Conservation (phyloP, 2,888 invertebrate species). For the Platycheirus albimanus region DNA sequence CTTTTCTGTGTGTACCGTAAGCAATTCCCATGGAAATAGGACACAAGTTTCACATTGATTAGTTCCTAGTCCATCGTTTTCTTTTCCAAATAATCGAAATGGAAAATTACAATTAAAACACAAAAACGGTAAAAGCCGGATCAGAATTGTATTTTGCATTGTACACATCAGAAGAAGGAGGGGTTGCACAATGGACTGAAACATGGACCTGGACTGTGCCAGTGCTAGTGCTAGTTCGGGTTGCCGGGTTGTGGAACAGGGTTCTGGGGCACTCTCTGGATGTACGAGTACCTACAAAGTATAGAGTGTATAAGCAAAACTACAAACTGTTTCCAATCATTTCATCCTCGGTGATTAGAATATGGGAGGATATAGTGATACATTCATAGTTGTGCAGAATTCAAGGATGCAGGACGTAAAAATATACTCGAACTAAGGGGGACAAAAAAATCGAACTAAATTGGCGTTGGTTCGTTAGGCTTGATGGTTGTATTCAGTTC, state of each 20-base stretch:
- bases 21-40: slow-evolving; percentile 68
- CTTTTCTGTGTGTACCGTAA: slow-evolving; percentile 61
- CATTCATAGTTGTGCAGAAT: too few species aligned
- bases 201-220: too few species aligned
- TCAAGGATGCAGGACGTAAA: slow-evolving; percentile 47
- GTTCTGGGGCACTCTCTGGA: background rate
- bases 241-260: too few species aligned
- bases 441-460: slow-evolving; percentile 16
- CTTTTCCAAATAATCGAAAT: slow-evolving; percentile 73
- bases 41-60: slow-evolving; percentile 68
- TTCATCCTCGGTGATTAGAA: slow-evolving; percentile 72
- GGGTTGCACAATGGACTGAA: background rate
- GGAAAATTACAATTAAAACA: slow-evolving; percentile 73
- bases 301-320: slow-evolving; percentile 52
- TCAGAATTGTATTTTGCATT: background rate
- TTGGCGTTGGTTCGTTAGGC: slow-evolving; percentile 71
- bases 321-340: slow-evolving; percentile 70
- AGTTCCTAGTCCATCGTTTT: slow-evolving; percentile 66
- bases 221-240: too few species aligned
- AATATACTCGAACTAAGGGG: slow-evolving; percentile 14
- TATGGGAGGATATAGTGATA: slow-evolving; percentile 36
- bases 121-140: slow-evolving; percentile 48
- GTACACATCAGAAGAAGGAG: background rate
- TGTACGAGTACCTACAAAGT: background rate
- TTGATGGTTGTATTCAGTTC: slow-evolving; percentile 58